Evolutionary conservation across 2,797 vertebrate species (phyloP).

Genomic region (Sarcoramphus papa): DNA sequence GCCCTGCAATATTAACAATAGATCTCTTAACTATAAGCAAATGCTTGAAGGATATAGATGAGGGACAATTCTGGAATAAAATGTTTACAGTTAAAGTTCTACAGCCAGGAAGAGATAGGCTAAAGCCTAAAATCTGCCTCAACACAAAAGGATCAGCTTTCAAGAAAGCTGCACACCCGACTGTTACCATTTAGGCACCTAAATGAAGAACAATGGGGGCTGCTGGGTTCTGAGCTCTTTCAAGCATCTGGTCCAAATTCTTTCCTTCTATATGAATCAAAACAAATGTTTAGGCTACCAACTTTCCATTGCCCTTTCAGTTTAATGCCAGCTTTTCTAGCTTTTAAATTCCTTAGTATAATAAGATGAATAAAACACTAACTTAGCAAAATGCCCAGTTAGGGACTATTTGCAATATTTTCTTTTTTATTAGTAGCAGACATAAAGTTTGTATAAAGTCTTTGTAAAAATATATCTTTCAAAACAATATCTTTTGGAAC

Average conservation of each 20-base stretch:
- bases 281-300: slow-evolving; percentile 67
- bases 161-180: slow-evolving; percentile 27
- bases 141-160: slow-evolving; percentile 43
- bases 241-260: slow-evolving; percentile 63
- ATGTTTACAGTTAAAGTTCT: slow-evolving; percentile 10
- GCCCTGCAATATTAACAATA: neutral
- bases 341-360: slow-evolving; percentile 54
- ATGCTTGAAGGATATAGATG: neutral
- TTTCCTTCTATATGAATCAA: slow-evolving; percentile 60
- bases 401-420: slow-evolving; percentile 18
- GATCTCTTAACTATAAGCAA: slow-evolving; percentile 16
- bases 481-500: neutral
- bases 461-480: neutral
- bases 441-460: neutral
- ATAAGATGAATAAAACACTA: slow-evolving; percentile 40
- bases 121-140: slow-evolving; percentile 35
- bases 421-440: slow-evolving; percentile 5
- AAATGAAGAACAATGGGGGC: slow-evolving; percentile 59
- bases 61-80: neutral
- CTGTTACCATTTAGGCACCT: slow-evolving; percentile 64
- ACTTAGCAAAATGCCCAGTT: slow-evolving; percentile 29
- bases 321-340: slow-evolving; percentile 49
- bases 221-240: slow-evolving; percentile 49
- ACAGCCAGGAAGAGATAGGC: slow-evolving; percentile 26
- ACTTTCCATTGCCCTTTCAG: slow-evolving; percentile 52